phyloP scores from a whole-genome alignment of 2,888 invertebrate genomes.

The Timema podura region DNA sequence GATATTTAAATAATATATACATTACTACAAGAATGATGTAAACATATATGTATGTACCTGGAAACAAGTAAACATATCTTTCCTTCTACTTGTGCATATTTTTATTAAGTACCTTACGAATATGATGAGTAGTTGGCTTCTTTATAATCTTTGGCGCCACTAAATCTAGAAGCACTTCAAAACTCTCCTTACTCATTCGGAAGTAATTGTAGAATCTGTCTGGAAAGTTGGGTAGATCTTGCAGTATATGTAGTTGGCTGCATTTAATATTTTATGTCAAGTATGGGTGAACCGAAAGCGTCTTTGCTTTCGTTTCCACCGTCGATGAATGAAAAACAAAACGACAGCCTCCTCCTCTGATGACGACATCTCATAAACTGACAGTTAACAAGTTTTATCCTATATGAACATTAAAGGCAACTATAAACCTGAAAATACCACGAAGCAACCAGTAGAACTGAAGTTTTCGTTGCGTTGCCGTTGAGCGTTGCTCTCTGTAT shows the following conservation, averaged over 20 bases:
- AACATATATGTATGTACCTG: background rate
- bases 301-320: background rate
- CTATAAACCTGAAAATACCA: background rate
- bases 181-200: background rate
- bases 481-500: background rate
- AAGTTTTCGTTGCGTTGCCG: constrained; percentile 1
- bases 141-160: background rate
- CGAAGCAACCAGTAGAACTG: background rate
- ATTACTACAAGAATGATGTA: background rate
- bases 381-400: background rate
- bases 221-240: background rate
- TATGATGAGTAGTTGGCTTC: background rate
- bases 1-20: background rate
- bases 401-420: background rate
- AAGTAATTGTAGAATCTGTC: constrained; percentile 8
- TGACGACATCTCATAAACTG: background rate
- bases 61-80: background rate
- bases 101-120: too few relatives aligned
- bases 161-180: background rate
- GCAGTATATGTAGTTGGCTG: background rate
- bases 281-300: background rate
- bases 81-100: background rate
- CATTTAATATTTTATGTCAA: background rate
- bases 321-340: background rate
- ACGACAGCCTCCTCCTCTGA: background rate